phyloP scores from a whole-genome alignment of 2,113 vertebrate species.

The Lasiurus borealis region DNA sequence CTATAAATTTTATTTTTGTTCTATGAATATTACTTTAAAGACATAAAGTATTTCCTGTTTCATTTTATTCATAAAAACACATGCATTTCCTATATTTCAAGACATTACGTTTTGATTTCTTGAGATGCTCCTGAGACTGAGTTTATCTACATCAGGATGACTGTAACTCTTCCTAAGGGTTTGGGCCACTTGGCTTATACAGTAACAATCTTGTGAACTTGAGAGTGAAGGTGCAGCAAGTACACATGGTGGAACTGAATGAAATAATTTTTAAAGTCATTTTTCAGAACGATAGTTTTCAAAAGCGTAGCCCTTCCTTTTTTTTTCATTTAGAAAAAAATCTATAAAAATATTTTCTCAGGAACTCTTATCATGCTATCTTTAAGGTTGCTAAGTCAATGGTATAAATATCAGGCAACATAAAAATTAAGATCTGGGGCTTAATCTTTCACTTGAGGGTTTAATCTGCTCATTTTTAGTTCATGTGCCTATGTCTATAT shows the following conservation, averaged over 20 bases:
- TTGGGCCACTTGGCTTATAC: background rate
- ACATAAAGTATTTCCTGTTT: background rate
- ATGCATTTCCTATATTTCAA: background rate
- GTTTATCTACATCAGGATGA: background rate
- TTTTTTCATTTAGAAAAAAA: background rate
- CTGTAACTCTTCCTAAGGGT: background rate
- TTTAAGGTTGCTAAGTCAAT: background rate
- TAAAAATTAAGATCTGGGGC: slow-evolving; percentile 8
- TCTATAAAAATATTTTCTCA: slow-evolving; percentile 3
- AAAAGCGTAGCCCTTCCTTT: background rate
- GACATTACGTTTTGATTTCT: background rate
- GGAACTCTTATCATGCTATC: background rate
- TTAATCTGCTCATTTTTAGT: slow-evolving; percentile 46
- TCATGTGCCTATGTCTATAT: background rate
- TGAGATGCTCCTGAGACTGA: background rate
- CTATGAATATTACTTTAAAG: background rate
- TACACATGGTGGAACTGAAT: background rate
- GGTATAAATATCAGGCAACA: background rate
- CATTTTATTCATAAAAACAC: background rate
- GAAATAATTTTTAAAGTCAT: background rate
- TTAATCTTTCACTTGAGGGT: slow-evolving; percentile 24
- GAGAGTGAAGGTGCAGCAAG: background rate
- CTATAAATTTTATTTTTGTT: background rate
- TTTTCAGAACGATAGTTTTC: background rate
- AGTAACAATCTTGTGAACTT: background rate